Evolutionary conservation across 1,140 invertebrate species (phyloP).

Genomic region (Drosophila aff.): DNA sequence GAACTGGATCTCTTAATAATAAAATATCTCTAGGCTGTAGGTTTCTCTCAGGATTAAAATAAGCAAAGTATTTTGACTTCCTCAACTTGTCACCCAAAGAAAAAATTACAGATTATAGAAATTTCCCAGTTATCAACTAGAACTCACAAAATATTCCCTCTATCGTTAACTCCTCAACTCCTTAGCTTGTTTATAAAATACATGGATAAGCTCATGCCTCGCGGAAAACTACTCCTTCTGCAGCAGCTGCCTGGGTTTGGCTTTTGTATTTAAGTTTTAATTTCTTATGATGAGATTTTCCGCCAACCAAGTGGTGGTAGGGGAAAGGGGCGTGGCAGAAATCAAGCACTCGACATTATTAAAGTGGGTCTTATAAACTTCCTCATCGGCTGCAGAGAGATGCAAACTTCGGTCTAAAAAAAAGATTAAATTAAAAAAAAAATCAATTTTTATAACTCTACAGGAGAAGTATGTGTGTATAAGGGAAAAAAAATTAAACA

Average conservation of each 20-base stretch:
- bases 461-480: slow-evolving; percentile 7
- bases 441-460: slow-evolving; percentile 79
- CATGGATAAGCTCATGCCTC: slow-evolving; percentile 6
- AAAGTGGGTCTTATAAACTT: slow-evolving; percentile 81
- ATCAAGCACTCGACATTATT: slow-evolving; percentile 82
- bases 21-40: background rate
- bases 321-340: slow-evolving; percentile 35
- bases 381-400: slow-evolving; percentile 46
- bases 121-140: background rate
- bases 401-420: slow-evolving; percentile 39
- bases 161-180: background rate
- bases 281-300: slow-evolving; percentile 72
- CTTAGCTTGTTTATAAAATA: slow-evolving; percentile 6
- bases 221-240: slow-evolving; percentile 5
- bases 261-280: slow-evolving; percentile 77
- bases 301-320: slow-evolving; percentile 12
- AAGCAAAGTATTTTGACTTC: too few species aligned
- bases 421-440: slow-evolving; percentile 46
- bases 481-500: background rate
- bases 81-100: background rate
- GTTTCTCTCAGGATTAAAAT: background rate
- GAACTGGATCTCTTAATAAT: background rate
- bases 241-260: slow-evolving; percentile 18
- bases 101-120: background rate
- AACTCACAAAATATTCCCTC: background rate